These are phyloP conservation scores for Percina caprodes DNA, from an alignment of 2,113 vertebrate species.

Conservation along the genomic window DNA sequence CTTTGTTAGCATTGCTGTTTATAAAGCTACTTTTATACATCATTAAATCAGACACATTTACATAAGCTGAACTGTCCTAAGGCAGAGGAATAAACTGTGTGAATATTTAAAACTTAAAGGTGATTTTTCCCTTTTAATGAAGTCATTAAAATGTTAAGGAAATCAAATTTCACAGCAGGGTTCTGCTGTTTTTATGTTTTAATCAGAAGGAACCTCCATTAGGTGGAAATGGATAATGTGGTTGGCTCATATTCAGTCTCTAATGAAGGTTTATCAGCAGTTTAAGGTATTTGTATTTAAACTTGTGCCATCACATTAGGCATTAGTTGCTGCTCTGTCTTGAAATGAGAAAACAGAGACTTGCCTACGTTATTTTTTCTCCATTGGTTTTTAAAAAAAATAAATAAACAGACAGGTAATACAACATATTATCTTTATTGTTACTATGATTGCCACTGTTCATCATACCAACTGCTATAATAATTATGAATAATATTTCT, in stretches of 20 bases:
- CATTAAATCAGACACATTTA: not conserved
- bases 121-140: not conserved
- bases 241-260: not conserved
- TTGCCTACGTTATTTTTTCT: not conserved
- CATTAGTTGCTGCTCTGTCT: not conserved
- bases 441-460: too few relatives aligned
- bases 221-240: not conserved
- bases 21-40: not conserved
- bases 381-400: not conserved
- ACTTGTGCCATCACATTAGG: too few relatives aligned
- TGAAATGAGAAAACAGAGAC: not conserved
- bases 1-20: not conserved
- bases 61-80: not conserved
- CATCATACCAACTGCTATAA: too few relatives aligned
- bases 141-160: not conserved
- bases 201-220: not conserved
- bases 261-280: not conserved
- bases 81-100: not conserved
- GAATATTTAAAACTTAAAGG: not conserved
- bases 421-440: too few relatives aligned
- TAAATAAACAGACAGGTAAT: not conserved
- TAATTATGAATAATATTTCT: too few relatives aligned
- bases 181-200: not conserved
- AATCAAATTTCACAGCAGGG: not conserved
- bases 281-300: too few relatives aligned